A percentile compares a stretch with the other conserved stretches of the same genome.
These are phyloP conservation scores for Sphecodes monilicornis DNA, from an alignment of 2,888 invertebrate species.

Conservation along the genomic window DNA sequence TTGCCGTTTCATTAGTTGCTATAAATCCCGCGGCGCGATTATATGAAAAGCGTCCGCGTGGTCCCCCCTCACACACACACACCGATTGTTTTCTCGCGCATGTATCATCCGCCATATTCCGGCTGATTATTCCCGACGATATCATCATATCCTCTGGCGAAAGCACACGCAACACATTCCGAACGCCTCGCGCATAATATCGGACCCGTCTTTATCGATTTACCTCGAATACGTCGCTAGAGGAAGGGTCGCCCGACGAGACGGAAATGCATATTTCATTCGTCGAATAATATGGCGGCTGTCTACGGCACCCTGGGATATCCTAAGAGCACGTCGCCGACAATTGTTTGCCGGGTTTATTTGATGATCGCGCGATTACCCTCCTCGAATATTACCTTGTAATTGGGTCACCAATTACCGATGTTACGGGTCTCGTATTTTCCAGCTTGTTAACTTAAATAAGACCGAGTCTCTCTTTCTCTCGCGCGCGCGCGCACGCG, in stretches of 20 bases:
- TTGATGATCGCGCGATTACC: constrained; percentile 7
- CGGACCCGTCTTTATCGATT: constrained; percentile 32
- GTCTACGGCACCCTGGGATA: neutral
- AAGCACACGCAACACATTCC: neutral
- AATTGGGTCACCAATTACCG: constrained; percentile 9
- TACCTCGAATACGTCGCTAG: neutral
- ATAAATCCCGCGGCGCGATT: constrained; percentile 10
- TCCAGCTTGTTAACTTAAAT: constrained; percentile 4
- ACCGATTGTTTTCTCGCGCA: constrained; percentile 24
- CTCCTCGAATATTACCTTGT: neutral
- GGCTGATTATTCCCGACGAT: constrained; percentile 20
- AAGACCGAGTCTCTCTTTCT: too few species aligned
- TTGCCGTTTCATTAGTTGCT: neutral
- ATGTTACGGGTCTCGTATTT: neutral
- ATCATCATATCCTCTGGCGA: neutral
- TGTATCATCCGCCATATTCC: neutral
- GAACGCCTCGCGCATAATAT: constrained; percentile 36
- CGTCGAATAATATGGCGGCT: constrained; percentile 16
- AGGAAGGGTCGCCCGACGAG: neutral
- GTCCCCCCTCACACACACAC: too few species aligned
- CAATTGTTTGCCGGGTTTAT: constrained; percentile 8
- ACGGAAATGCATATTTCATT: constrained; percentile 34
- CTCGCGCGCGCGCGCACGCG: neutral
- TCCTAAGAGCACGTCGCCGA: neutral
- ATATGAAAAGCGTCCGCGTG: constrained; percentile 19